phyloP scores from a whole-genome alignment of 1,140 invertebrate species.

The Thaumatotibia leucotreta region DNA sequence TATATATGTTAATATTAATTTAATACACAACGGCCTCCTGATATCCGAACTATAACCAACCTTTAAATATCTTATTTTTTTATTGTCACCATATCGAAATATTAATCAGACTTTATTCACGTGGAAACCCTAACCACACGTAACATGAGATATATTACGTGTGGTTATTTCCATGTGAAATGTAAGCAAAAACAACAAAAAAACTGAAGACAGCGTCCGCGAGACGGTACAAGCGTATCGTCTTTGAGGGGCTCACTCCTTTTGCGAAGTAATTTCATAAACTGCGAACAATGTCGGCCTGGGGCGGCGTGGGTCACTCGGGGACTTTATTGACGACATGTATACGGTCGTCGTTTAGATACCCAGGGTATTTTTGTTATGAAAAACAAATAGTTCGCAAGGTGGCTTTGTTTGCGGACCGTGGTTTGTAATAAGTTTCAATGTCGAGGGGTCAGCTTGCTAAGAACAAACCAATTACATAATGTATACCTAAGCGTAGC shows the following conservation, averaged over 20 bases:
- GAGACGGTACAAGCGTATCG: slow-evolving; percentile 38
- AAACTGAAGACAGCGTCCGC: background rate
- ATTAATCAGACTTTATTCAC: too few relatives aligned
- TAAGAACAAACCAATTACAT: background rate
- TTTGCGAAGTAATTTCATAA: slow-evolving; percentile 46
- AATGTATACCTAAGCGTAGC: too few relatives aligned
- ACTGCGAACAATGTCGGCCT: slow-evolving; percentile 37
- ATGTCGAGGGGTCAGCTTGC: slow-evolving; percentile 1
- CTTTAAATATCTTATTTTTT: too few relatives aligned
- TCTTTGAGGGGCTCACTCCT: slow-evolving; percentile 26
- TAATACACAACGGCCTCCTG: too few relatives aligned
- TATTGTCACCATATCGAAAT: too few relatives aligned
- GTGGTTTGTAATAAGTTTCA: too few relatives aligned
- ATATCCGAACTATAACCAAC: too few relatives aligned
- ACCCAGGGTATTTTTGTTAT: slow-evolving; percentile 28
- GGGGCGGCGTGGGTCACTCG: slow-evolving; percentile 32
- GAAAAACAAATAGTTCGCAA: slow-evolving; percentile 24
- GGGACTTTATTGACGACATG: slow-evolving; percentile 39
- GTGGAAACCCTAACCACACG: too few relatives aligned
- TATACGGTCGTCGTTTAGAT: slow-evolving; percentile 34
- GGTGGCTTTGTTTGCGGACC: background rate
- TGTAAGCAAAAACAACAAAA: background rate
- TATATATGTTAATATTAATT: too few relatives aligned
- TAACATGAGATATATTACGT: background rate
- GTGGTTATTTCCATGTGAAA: background rate